Conservation (phyloP, 1,140 invertebrate genomes). For the Solenopsis invicta region DNA sequence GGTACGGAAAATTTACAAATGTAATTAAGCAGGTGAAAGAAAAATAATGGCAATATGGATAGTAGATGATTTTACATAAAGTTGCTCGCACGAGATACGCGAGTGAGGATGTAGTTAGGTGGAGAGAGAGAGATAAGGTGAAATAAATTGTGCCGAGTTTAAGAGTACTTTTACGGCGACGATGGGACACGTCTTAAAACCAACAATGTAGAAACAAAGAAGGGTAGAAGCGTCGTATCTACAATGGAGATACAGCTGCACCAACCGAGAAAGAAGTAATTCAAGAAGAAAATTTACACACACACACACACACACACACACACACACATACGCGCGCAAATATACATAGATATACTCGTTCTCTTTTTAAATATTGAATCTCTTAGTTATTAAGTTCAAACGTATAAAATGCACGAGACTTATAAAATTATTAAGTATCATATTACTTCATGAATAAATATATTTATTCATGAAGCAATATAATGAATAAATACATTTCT, state of each 20-base stretch:
- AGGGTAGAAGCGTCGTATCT: neutral
- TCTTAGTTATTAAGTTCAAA: slow-evolving; percentile 43
- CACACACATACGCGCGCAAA: no score
- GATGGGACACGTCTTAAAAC: slow-evolving; percentile 67
- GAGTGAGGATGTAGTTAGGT: neutral
- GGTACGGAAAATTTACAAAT: neutral
- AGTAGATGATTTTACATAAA: slow-evolving; percentile 26
- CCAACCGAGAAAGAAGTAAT: slow-evolving; percentile 28
- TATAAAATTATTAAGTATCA: slow-evolving; percentile 4
- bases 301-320: neutral
- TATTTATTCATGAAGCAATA: no score
- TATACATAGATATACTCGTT: neutral
- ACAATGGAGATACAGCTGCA: slow-evolving; percentile 33
- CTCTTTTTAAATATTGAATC: neutral
- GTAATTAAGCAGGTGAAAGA: neutral
- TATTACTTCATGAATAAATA: neutral
- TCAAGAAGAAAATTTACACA: neutral
- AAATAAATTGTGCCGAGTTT: slow-evolving; percentile 79
- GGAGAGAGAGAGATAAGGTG: slow-evolving; percentile 37
- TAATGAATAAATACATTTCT: neutral
- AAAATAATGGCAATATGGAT: neutral
- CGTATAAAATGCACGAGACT: neutral
- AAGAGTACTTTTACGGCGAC: slow-evolving; percentile 66
- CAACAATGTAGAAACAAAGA: slow-evolving; percentile 61
- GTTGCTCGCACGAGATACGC: slow-evolving; percentile 19